A percentile compares a stretch with the other conserved stretches of the same genome.
Conservation (phyloP, 2,797 vertebrate genomes). For the Neopelma chrysocephalum region DNA sequence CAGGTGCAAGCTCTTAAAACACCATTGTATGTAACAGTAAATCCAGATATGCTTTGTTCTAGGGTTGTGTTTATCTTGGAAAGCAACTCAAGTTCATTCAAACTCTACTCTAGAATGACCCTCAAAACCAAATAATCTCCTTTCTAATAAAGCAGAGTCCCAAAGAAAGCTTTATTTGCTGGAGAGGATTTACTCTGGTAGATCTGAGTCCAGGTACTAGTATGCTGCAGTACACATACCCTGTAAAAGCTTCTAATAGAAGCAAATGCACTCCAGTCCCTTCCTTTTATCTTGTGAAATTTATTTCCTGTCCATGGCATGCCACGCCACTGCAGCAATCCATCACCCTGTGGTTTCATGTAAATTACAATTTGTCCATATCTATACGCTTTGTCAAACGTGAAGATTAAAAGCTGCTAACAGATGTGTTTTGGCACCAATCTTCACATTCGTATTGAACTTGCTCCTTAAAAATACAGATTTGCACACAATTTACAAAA, state of each 20-base stretch:
- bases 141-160: conserved; percentile 28
- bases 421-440: conserved; percentile 36
- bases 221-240: not conserved
- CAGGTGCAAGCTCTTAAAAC: conserved; percentile 59
- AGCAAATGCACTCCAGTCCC: conserved; percentile 33
- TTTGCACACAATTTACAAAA: not conserved
- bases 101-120: conserved; percentile 54
- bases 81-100: conserved; percentile 57
- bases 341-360: conserved; percentile 28
- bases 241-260: conserved; percentile 25
- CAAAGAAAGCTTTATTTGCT: conserved; percentile 52
- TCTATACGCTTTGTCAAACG: conserved; percentile 15
- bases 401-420: conserved; percentile 60
- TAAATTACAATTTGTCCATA: conserved; percentile 50
- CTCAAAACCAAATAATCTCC: conserved; percentile 62
- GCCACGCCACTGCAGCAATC: conserved; percentile 31
- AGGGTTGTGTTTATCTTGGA: conserved; percentile 57
- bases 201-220: conserved; percentile 37
- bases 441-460: not conserved
- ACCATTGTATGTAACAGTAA: conserved; percentile 47
- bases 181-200: conserved; percentile 50
- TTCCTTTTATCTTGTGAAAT: conserved; percentile 54
- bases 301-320: conserved; percentile 8
- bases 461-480: not conserved
- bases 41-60: conserved; percentile 63